phyloP scores from a whole-genome alignment of 2,888 invertebrate species.

The Hypsopygia costalis region DNA sequence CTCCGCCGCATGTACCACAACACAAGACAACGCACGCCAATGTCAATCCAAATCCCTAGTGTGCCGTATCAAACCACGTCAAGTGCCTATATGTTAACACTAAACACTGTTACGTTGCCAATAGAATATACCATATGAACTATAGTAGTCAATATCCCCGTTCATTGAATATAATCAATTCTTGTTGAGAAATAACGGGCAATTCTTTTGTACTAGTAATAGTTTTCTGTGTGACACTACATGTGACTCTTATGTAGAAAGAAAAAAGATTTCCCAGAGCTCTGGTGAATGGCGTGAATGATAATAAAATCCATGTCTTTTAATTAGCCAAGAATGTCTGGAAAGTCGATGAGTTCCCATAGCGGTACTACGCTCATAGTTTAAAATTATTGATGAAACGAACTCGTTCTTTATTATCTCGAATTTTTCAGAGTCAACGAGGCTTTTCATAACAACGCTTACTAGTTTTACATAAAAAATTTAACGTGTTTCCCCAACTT shows the following conservation, averaged over 20 bases:
- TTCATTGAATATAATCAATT: not conserved
- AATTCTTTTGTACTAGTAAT: not conserved
- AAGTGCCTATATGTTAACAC: too few species aligned
- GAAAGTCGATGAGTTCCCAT: not conserved
- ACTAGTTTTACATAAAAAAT: too few species aligned
- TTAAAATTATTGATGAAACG: too few species aligned
- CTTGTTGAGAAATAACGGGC: not conserved
- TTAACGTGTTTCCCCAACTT: too few species aligned
- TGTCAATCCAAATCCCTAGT: not conserved
- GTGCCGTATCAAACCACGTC: not conserved
- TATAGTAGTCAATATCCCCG: too few species aligned
- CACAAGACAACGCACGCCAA: not conserved
- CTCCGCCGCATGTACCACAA: slow-evolving; percentile 6
- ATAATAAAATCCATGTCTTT: not conserved
- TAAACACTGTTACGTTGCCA: too few species aligned
- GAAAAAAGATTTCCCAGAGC: slow-evolving; percentile 1
- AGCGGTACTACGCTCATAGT: too few species aligned
- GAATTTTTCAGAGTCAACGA: too few species aligned
- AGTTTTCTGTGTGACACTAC: not conserved
- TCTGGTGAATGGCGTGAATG: not conserved
- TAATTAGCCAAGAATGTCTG: not conserved
- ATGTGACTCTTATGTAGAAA: not conserved
- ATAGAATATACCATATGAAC: too few species aligned
- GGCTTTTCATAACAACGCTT: too few species aligned
- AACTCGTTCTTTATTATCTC: too few species aligned